These are phyloP conservation scores for Caenorhabditis sp. DNA, from an alignment of 2,888 invertebrate species.

Conservation along the genomic window DNA sequence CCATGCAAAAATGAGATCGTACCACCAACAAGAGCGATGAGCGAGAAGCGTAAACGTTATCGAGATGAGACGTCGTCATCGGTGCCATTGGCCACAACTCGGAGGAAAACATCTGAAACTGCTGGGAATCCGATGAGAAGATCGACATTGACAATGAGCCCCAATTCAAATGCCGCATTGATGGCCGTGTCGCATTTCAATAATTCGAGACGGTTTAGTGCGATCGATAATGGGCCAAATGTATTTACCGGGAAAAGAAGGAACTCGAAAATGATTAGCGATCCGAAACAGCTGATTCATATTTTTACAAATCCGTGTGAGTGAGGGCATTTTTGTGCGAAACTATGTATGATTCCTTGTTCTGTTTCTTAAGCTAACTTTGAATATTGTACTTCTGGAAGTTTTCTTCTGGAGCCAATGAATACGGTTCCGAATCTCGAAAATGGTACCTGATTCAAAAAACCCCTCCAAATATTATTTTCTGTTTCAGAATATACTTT, in stretches of 20 bases:
- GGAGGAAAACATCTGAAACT: not conserved
- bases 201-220: slow-evolving; percentile 26
- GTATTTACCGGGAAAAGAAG: not conserved
- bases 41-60: not conserved
- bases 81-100: not conserved
- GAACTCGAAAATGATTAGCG: slow-evolving; percentile 14
- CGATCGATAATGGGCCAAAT: slow-evolving; percentile 19
- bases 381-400: too few species aligned
- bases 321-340: too few species aligned
- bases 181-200: slow-evolving; percentile 31
- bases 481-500: too few species aligned
- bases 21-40: not conserved
- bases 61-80: slow-evolving; percentile 2
- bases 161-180: slow-evolving; percentile 18
- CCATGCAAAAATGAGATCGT: not conserved
- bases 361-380: too few species aligned
- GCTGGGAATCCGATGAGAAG: slow-evolving; percentile 13
- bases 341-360: too few species aligned
- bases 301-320: slow-evolving; percentile 40
- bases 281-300: slow-evolving; percentile 33
- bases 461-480: too few species aligned
- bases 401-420: too few species aligned
- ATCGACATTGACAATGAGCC: slow-evolving; percentile 17
- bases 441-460: too few species aligned
- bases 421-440: too few species aligned